These are phyloP conservation scores for Drosophila sp. DNA, from an alignment of 1,140 invertebrate genomes.

Conservation along the genomic window DNA sequence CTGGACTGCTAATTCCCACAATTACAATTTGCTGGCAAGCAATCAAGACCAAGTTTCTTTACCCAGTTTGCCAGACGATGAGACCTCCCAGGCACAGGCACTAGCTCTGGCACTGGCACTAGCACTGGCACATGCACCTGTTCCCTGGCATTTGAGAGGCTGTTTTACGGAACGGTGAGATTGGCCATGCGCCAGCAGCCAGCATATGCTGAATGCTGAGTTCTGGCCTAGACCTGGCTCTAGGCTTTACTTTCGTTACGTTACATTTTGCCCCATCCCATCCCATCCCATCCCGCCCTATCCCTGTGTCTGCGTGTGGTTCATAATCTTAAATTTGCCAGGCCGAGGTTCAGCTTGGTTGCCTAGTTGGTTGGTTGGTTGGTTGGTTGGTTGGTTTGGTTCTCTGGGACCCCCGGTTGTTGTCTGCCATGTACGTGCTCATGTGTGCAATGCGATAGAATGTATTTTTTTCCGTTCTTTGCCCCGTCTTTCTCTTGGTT, in stretches of 20 bases:
- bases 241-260: conserved; percentile 16
- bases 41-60: conserved; percentile 57
- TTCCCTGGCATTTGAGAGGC: conserved; percentile 11
- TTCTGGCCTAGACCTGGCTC: conserved; percentile 59
- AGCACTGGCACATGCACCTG: conserved; percentile 27
- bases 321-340: conserved; percentile 78
- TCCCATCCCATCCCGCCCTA: neutral
- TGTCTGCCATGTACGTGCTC: conserved; percentile 66
- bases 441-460: conserved; percentile 79
- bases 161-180: neutral
- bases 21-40: conserved; percentile 80
- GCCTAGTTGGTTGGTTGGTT: conserved; percentile 20
- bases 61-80: conserved; percentile 15
- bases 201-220: conserved; percentile 56
- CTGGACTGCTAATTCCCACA: conserved; percentile 75
- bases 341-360: conserved; percentile 31
- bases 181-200: conserved; percentile 60
- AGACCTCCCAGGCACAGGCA: conserved; percentile 50
- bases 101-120: conserved; percentile 18
- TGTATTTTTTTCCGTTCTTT: conserved; percentile 39
- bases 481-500: neutral
- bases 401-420: conserved; percentile 18
- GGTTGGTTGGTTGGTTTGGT: neutral
- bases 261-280: neutral
- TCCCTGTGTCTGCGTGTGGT: conserved; percentile 63